Conservation (phyloP, 2,888 invertebrate species). For the Corbicula japonica region DNA sequence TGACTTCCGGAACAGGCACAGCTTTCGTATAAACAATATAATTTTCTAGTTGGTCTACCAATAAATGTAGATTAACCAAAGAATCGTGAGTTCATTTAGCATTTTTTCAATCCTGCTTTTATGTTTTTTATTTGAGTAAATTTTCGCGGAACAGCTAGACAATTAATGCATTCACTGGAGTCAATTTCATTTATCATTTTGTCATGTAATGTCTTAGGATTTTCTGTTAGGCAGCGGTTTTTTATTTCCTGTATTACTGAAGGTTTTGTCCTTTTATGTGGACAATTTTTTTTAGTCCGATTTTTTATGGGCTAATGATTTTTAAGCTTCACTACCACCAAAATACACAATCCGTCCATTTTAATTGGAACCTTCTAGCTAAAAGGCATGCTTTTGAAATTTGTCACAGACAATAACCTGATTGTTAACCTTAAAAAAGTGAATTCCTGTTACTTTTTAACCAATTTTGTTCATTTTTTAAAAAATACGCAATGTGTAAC, state of each 20-base stretch:
- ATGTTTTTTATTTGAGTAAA: background rate
- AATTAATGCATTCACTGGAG: background rate
- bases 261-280: constrained; percentile 16
- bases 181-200: background rate
- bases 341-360: constrained; percentile 13
- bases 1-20: background rate
- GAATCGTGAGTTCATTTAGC: background rate
- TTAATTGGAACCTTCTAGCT: background rate
- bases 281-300: background rate
- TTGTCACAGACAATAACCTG: constrained; percentile 12
- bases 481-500: constrained; percentile 46
- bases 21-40: constrained; percentile 3
- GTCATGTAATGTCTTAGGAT: constrained; percentile 1
- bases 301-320: background rate
- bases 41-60: background rate
- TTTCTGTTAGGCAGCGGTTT: background rate
- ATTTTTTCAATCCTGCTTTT: background rate
- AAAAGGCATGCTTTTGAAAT: constrained; percentile 29
- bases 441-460: constrained; percentile 11
- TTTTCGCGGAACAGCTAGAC: constrained; percentile 2
- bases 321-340: constrained; percentile 5
- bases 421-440: constrained; percentile 27
- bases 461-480: constrained; percentile 13
- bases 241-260: constrained; percentile 11
- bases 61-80: background rate